Percentiles rank a stretch among this genome's conserved stretches.
phyloP scores from a whole-genome alignment of 2,113 vertebrate genomes.

The Typhlomys cinereus region DNA sequence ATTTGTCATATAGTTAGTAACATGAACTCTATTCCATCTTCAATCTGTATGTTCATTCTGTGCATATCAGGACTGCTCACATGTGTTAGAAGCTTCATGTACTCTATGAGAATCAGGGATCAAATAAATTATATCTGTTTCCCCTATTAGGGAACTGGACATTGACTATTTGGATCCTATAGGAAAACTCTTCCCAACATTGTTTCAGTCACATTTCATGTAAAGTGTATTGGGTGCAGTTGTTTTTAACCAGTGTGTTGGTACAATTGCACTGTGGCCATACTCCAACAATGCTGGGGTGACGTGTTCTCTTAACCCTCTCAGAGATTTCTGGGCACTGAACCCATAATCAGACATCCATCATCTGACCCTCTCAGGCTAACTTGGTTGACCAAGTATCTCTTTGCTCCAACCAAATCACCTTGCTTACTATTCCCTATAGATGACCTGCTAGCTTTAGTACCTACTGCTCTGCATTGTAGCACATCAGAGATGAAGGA shows the following conservation, averaged over 20 bases:
- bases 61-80: constrained; percentile 5
- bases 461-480: constrained; percentile 62
- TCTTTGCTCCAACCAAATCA: constrained; percentile 54
- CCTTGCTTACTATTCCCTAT: not conserved
- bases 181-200: constrained; percentile 40
- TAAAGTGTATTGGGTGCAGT: not conserved
- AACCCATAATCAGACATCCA: not conserved
- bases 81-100: constrained; percentile 53
- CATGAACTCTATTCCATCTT: constrained; percentile 63
- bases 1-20: constrained; percentile 60
- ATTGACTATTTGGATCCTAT: not conserved
- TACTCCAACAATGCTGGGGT: not conserved
- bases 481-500: constrained; percentile 64
- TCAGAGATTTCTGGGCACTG: not conserved
- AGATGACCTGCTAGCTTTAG: constrained; percentile 61
- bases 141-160: constrained; percentile 27
- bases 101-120: constrained; percentile 59
- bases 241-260: constrained; percentile 21
- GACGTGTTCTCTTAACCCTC: not conserved
- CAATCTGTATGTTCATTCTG: constrained; percentile 51
- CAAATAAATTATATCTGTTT: constrained; percentile 64
- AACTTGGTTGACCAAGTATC: not conserved
- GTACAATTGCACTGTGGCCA: not conserved
- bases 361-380: constrained; percentile 25
- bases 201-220: constrained; percentile 31